phyloP scores from a whole-genome alignment of 92 coral and sea anemone species.

The Anthopleura xanthogrammica region DNA sequence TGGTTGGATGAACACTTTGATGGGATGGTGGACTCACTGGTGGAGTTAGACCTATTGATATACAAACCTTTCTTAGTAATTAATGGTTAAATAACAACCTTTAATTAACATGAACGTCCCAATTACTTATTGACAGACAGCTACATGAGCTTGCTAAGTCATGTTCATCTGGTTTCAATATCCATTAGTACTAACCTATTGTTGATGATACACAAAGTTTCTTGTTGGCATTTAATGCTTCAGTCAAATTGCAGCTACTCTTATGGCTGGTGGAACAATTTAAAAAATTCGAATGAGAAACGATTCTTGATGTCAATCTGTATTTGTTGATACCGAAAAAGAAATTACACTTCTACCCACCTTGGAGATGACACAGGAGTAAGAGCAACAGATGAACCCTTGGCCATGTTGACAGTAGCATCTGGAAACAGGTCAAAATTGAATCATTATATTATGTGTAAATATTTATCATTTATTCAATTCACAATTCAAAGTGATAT shows the following conservation, averaged over 20 bases:
- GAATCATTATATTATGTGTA: background rate
- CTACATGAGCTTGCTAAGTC: too few species aligned
- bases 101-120: too few species aligned
- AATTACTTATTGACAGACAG: background rate
- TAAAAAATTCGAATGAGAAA: background rate
- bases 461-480: too few species aligned
- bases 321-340: background rate
- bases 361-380: constrained; percentile 62
- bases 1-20: background rate
- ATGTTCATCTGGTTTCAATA: too few species aligned
- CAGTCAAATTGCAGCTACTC: background rate
- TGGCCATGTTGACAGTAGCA: constrained; percentile 8
- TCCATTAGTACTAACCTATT: background rate
- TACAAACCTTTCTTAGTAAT: background rate
- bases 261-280: background rate
- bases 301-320: too few species aligned
- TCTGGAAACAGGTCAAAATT: background rate
- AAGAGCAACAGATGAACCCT: constrained; percentile 26
- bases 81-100: background rate
- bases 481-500: too few species aligned
- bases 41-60: constrained; percentile 48
- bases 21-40: constrained; percentile 62
- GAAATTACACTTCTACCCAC: background rate
- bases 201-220: background rate
- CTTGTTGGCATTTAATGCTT: background rate